phyloP scores from a whole-genome alignment of 2,113 vertebrate genomes.

The Leptosomus discolor region DNA sequence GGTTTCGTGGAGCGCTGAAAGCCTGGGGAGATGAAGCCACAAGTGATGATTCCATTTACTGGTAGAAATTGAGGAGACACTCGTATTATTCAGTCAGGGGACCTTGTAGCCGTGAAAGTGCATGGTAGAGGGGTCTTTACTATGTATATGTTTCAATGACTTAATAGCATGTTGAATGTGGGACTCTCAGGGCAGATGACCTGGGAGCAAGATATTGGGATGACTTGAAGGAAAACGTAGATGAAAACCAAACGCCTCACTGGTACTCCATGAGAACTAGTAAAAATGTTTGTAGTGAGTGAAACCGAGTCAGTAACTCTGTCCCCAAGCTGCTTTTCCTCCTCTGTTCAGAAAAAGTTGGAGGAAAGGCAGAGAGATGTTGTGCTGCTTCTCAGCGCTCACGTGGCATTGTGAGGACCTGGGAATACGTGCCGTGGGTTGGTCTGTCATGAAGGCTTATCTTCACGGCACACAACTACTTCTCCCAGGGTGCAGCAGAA shows the following conservation, averaged over 20 bases:
- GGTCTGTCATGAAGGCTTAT: background rate
- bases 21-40: background rate
- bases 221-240: background rate
- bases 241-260: background rate
- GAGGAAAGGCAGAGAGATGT: background rate
- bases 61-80: background rate
- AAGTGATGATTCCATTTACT: background rate
- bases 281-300: background rate
- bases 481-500: constrained; percentile 8
- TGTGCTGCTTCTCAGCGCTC: background rate
- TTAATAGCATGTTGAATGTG: background rate
- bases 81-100: background rate
- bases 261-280: background rate
- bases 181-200: background rate
- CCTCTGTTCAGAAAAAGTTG: background rate
- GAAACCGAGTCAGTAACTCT: background rate
- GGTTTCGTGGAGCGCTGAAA: background rate
- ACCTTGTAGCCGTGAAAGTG: background rate
- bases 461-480: background rate
- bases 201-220: background rate
- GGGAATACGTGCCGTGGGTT: background rate
- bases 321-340: background rate
- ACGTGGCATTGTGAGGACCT: background rate
- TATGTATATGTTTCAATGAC: background rate
- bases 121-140: background rate